Evolutionary conservation across 2,113 vertebrate species (phyloP), one percentile per base, ranked within the genome.

Genomic region (Plectropomus leopardus): DNA sequence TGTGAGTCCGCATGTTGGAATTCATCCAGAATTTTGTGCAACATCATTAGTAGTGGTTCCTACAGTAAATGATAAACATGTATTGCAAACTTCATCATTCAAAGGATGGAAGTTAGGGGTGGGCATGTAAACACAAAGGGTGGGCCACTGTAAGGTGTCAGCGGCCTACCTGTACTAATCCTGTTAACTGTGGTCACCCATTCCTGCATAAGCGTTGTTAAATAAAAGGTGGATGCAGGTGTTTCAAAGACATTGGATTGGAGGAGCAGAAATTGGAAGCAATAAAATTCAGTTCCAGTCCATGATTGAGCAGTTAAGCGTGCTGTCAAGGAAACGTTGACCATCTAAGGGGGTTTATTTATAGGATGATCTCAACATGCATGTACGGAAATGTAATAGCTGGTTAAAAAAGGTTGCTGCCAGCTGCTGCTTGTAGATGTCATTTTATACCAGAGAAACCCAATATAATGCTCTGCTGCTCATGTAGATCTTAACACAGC

Each of bases 371-470:
- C 7, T 7, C 32, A 7, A 17, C n/a, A 4, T 63, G 10, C 19
- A 48, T 23, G 13, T 4, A 21, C 5, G n/a, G n/a, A 21, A 7
- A 9, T n/a, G 2, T n/a, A 14, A 13, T 0, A 7, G 8, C 26
- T n/a, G 44, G 17, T 7, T 16, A 15, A 3, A 8, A 50, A 7
- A 4, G 1, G 5, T 15, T 19, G n/a, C 23, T 50, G 19, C 21
- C 10, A 50, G 48, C 7, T 8, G 3, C 10, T 70, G 23, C 15
- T 3, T 30, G 17, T 26, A 2, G 0, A 30, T 57, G 51, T 32
- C 13, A 17, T 21, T 0, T 19, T 4, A 24, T 47, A 4, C 1
- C 24, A 13, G 16, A 7, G 1, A 30, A 19, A 53, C 1, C 0
- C 7, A 24, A 19, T 3, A 30, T 0, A 24, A 26, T 24, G 23